Conservation (phyloP, 2,797 vertebrate genomes). For the Leuciscus waleckii region DNA sequence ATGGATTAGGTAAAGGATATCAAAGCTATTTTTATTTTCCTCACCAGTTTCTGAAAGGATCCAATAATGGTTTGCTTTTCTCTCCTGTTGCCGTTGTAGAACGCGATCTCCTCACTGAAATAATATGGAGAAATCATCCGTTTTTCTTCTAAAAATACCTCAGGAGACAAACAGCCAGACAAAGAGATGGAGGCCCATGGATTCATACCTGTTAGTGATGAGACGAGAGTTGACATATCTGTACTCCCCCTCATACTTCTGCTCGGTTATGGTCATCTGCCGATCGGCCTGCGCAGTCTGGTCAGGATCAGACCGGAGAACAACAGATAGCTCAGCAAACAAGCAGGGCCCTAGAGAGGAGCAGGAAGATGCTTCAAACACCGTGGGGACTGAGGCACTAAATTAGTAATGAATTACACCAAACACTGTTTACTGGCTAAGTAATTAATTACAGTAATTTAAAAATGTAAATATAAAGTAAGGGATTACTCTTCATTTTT, state of each 20-base stretch:
- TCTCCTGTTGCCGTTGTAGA: constrained; percentile 93
- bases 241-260: constrained; percentile 88
- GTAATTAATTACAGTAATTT: background rate
- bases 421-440: background rate
- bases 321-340: constrained; percentile 85
- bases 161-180: background rate
- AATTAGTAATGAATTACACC: no score
- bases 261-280: constrained; percentile 87
- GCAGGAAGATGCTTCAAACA: background rate
- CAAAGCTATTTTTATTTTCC: constrained; percentile 40
- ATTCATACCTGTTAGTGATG: constrained; percentile 87
- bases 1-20: background rate
- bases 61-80: constrained; percentile 92
- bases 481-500: background rate
- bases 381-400: no score
- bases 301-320: constrained; percentile 86
- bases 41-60: constrained; percentile 92
- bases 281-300: constrained; percentile 84
- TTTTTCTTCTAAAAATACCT: background rate
- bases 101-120: constrained; percentile 95
- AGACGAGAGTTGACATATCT: constrained; percentile 87
- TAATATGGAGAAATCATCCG: background rate
- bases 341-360: constrained; percentile 80
- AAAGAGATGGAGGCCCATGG: background rate
- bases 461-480: background rate